Percentiles rank a stretch among this genome's conserved stretches.
phyloP scores from a whole-genome alignment of 1,140 invertebrate species.

The Drosophila nigromelanica region DNA sequence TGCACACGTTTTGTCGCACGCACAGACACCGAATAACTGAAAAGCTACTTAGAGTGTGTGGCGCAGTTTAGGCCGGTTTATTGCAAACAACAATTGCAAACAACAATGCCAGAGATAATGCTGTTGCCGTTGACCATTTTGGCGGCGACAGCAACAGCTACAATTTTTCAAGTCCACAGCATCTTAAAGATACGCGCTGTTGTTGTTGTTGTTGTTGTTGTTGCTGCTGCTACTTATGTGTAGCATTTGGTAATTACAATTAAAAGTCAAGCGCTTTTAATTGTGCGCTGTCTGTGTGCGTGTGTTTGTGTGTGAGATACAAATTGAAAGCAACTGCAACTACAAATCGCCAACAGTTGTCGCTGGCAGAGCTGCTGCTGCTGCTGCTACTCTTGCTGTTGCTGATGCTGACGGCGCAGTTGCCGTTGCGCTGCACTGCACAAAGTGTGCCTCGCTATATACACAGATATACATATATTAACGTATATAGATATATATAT shows the following conservation, averaged over 20 bases:
- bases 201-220: conserved; percentile 35
- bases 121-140: conserved; percentile 39
- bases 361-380: conserved; percentile 26
- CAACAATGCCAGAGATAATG: conserved; percentile 63
- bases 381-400: background rate
- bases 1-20: conserved; percentile 76
- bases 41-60: conserved; percentile 68
- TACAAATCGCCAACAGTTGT: conserved; percentile 68
- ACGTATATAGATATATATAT: conserved; percentile 9
- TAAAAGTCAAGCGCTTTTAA: conserved; percentile 77
- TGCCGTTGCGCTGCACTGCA: conserved; percentile 62
- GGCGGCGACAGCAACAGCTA: conserved; percentile 51
- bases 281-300: conserved; percentile 46
- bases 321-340: conserved; percentile 56
- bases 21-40: conserved; percentile 75
- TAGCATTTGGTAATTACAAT: conserved; percentile 75
- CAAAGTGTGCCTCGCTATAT: conserved; percentile 51
- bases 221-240: conserved; percentile 52
- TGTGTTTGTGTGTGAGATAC: conserved; percentile 30
- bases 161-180: conserved; percentile 74
- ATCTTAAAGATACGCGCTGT: conserved; percentile 65
- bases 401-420: background rate
- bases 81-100: conserved; percentile 64
- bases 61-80: conserved; percentile 68
- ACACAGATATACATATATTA: conserved; percentile 2